Conservation (phyloP, 2,888 invertebrate genomes). For the Cephus rjabovi region DNA sequence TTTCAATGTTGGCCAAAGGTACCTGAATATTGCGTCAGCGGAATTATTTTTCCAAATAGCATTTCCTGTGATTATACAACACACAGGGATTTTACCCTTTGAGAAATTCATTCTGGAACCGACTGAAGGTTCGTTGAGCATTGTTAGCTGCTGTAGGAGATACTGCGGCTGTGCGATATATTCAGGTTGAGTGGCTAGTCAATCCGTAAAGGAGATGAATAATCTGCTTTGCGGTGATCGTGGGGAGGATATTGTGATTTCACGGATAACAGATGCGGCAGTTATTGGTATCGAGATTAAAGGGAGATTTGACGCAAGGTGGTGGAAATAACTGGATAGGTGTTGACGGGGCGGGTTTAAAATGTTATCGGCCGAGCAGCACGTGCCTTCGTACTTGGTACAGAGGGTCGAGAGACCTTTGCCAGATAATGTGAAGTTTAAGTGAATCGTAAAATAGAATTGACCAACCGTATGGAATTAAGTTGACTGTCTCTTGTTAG, state of each 20-base stretch:
- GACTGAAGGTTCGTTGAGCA: background rate
- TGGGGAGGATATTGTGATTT: background rate
- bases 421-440: background rate
- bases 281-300: background rate
- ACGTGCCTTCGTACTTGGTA: background rate
- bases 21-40: background rate
- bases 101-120: background rate
- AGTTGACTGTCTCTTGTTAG: background rate
- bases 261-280: background rate
- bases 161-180: background rate
- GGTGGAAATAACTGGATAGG: background rate
- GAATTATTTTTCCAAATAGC: background rate
- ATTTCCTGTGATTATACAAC: background rate
- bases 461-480: background rate
- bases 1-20: background rate
- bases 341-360: background rate
- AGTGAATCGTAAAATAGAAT: background rate
- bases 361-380: background rate
- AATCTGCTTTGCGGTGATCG: background rate
- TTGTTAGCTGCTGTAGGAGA: background rate
- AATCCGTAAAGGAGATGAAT: background rate
- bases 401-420: background rate
- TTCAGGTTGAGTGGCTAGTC: background rate
- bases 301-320: background rate
- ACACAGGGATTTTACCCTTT: background rate